These are phyloP conservation scores for Pomatorhinus ruficollis DNA, from an alignment of 2,113 vertebrate genomes.

Conservation along the genomic window DNA sequence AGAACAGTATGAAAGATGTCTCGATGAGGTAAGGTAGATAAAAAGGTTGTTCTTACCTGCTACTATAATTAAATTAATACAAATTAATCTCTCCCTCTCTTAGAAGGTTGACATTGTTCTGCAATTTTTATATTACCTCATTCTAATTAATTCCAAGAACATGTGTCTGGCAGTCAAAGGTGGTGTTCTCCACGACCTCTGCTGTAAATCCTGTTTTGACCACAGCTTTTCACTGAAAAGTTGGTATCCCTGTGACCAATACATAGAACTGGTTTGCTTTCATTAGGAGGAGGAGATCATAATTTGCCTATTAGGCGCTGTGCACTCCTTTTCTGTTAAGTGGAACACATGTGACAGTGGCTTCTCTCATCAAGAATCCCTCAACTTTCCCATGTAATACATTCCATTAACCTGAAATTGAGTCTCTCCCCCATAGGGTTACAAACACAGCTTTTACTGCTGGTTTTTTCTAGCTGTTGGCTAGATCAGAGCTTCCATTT, in stretches of 20 bases:
- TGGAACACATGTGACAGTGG: not conserved
- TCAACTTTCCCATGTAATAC: not conserved
- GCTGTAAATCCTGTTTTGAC: not conserved
- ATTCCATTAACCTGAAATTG: not conserved
- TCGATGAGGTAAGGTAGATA: constrained; percentile 86
- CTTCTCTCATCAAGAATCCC: not conserved
- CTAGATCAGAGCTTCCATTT: not conserved
- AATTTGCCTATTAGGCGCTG: not conserved
- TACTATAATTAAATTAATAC: constrained; percentile 18
- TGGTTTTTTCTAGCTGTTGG: not conserved
- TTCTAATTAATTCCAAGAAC: constrained; percentile 25
- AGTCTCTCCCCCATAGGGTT: not conserved
- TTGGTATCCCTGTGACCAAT: not conserved
- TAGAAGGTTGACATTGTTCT: constrained; percentile 12
- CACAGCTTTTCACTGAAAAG: not conserved
- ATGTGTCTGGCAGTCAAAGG: not conserved
- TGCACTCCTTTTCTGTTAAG: not conserved
- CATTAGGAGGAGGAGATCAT: not conserved
- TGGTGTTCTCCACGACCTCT: not conserved
- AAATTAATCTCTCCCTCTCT: not conserved
- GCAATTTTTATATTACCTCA: constrained; percentile 32
- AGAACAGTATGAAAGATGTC: constrained; percentile 90
- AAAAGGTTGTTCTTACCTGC: constrained; percentile 16
- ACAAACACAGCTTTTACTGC: not conserved
- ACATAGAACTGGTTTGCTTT: not conserved